Base-by-base conservation (phyloP, 2,888 invertebrate species). In the Vandiemenella viatica region DNA sequence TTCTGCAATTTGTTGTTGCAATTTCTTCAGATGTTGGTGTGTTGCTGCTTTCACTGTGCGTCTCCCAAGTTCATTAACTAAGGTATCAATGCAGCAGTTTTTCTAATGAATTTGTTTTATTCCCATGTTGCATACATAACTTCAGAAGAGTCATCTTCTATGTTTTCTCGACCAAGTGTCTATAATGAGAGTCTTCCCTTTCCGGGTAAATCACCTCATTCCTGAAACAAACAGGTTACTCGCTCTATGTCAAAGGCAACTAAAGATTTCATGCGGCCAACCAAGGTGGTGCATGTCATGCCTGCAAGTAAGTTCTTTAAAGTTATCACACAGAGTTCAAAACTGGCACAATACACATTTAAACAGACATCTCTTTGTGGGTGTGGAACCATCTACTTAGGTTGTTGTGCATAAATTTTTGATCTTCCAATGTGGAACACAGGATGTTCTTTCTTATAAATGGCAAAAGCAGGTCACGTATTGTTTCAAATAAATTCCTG, bases 341-440 rank as follows among this genome's bases (percentile, higher is more conserved):
- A 51, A 49, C 49, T 53, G 2, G 50, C 50, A 46, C 51, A 51
- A 49, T 51, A 49, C 18, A 53, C 46, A 38, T 51, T 45, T 21
- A 53, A 21, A 20, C 43, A 51, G 23, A 46, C 38, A 26, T 51
- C 45, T 19, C 20, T 42, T 5, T 23, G 16, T 18, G 50, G 47
- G 3, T 23, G n/a, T n/a, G 21, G n/a, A 21, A 53, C 48, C n/a
- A n/a, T n/a, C 38, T 46, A 45, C 32, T 48, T 51, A 10, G 43
- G 49, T 43, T 45, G 43, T 20, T 48, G 40, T 15, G 46, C 40
- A 38, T 48, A 48, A 45, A 53, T 3, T 4, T 32, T 32, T 32
- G 2, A 32, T 32, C 32, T 32, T 2, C 32, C 32, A 32, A 32
- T 4, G 4, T 32, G 32, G 5, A 2, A 4, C n/a, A 4, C 32